Evolutionary conservation across 1,140 invertebrate genomes (phyloP).

Genomic region (Popillia japonica): DNA sequence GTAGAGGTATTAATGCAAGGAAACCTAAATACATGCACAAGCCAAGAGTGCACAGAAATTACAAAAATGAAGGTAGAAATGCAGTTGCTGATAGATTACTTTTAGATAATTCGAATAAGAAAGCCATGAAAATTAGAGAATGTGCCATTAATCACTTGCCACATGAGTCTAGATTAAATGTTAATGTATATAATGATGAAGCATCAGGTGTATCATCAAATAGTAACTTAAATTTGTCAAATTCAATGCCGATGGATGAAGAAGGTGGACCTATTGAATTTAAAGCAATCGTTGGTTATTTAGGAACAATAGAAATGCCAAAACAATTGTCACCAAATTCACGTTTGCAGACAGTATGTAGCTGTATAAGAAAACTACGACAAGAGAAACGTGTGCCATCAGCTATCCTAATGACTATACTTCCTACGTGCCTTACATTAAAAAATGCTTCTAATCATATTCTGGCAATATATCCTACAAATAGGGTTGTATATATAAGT

Average conservation of each 20-base stretch:
- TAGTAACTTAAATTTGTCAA: conserved; percentile 43
- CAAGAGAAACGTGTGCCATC: conserved; percentile 90
- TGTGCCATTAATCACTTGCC: conserved; percentile 54
- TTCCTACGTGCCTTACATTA: conserved; percentile 79
- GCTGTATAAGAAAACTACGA: conserved; percentile 87
- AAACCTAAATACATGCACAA: conserved; percentile 72
- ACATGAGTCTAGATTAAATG: conserved; percentile 61
- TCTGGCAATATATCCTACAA: conserved; percentile 84
- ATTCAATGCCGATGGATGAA: conserved; percentile 51
- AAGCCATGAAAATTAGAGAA: conserved; percentile 63
- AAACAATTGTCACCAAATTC: conserved; percentile 81
- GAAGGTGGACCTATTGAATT: conserved; percentile 74
- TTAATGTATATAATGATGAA: conserved; percentile 38
- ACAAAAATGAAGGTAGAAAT: conserved; percentile 46
- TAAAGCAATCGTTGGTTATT: conserved; percentile 88
- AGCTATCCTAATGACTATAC: conserved; percentile 85
- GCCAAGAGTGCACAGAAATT: conserved; percentile 47
- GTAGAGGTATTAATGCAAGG: conserved; percentile 63
- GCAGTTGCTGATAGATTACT: conserved; percentile 39
- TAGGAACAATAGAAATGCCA: conserved; percentile 95
- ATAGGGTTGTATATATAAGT: conserved; percentile 88
- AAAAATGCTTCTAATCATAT: conserved; percentile 74
- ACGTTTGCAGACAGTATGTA: conserved; percentile 75
- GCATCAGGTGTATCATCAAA: conserved; percentile 9
- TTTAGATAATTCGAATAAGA: conserved; percentile 40